These are phyloP conservation scores for Cheilosia pagana DNA, from an alignment of 2,888 invertebrate genomes.

Conservation along the genomic window DNA sequence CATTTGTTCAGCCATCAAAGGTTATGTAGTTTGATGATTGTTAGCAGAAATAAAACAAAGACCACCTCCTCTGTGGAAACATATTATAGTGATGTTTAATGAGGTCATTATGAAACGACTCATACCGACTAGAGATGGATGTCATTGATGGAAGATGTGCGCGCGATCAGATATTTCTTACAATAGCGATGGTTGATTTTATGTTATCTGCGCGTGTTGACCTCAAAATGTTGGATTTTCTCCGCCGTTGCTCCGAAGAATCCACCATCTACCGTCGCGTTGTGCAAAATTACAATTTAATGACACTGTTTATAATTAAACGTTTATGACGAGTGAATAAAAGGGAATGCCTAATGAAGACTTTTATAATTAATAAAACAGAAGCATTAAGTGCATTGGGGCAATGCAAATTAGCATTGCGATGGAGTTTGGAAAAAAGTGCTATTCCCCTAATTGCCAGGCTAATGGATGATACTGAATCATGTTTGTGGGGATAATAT, in stretches of 20 bases:
- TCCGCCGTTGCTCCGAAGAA: conserved; percentile 29
- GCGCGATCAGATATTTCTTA: conserved; percentile 66
- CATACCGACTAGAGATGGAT: conserved; percentile 60
- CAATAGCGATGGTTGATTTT: conserved; percentile 55
- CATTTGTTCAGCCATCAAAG: conserved; percentile 67
- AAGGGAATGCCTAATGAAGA: conserved; percentile 73
- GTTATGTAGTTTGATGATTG: conserved; percentile 69
- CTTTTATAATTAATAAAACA: conserved; percentile 75
- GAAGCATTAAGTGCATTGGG: conserved; percentile 72
- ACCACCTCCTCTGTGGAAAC: conserved; percentile 36
- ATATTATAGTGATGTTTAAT: conserved; percentile 55
- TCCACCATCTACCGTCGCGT: conserved; percentile 13
- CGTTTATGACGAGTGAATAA: conserved; percentile 65
- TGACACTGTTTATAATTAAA: conserved; percentile 72
- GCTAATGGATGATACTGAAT: conserved; percentile 69
- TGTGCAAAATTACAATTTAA: conserved; percentile 73
- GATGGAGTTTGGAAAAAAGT: neutral
- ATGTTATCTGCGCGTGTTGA: conserved; percentile 61
- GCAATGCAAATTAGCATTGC: conserved; percentile 66
- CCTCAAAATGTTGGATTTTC: conserved; percentile 56
- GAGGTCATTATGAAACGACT: conserved; percentile 71
- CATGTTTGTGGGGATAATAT: conserved; percentile 52
- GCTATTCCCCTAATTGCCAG: conserved; percentile 59
- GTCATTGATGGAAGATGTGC: conserved; percentile 68
- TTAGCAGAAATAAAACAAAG: conserved; percentile 27